Evolutionary conservation across 2,888 invertebrate species (phyloP), one percentile per base, ranked within the genome.

Genomic region (Tyria jacobaeae): DNA sequence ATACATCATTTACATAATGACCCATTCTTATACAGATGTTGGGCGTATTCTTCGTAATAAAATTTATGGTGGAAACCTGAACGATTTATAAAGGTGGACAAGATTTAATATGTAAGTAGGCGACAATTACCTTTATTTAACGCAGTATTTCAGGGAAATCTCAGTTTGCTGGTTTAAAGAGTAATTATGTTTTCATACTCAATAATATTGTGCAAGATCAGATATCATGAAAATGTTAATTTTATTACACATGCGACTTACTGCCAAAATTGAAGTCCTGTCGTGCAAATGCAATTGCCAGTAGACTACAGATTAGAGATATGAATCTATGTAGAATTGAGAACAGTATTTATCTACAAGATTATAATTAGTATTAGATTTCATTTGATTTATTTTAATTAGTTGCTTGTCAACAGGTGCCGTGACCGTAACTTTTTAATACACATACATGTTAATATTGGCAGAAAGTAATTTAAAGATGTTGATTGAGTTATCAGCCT

Each of bases 1-100:
- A 86, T 70, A 60, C 63, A 60, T 79, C 65, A 87, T 88, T 85
- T 82, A 75, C 84, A 85, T 86, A 88, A 88, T 88, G 81, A 78
- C 62, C 81, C 77, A 85, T 85, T 86, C 80, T 85, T 83, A 78
- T 64, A 78, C 71, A 76, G 68, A 80, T 77, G 72, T 75, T 82
- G 79, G 80, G 82, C 76, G 80, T 78, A 75, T 70, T 77, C 71
- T 70, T 64, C 64, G 72, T 71, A 72, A 80, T 75, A 74, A 81
- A 76, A 80, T 81, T 70, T 78, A 80, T 79, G 63, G 59, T 63
- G 67, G 57, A 66, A 77, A 75, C 70, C 68, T 75, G 71, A 70
- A 76, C 66, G 76, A 74, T 76, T 79, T 72, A 73, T 68, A 72
- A 79, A 78, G 65, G 71, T 79, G 78, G 66, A 66, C 71, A 76